Evolutionary conservation across 2,888 invertebrate species (phyloP).

Genomic region (Maniola hyperantus): DNA sequence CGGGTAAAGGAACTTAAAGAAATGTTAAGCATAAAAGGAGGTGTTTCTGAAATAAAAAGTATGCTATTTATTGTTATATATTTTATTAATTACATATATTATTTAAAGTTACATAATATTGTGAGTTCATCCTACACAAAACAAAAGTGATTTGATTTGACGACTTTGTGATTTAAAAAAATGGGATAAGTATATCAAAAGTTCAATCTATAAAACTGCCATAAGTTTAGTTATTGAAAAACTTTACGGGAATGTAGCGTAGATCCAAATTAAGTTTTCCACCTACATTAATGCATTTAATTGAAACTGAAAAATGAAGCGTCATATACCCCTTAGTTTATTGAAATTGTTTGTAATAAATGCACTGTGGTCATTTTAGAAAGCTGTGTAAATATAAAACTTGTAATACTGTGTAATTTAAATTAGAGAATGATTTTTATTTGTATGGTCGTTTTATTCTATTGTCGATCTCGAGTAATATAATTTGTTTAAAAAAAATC

Average conservation of each 20-base stretch:
- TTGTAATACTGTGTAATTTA: constrained; percentile 59
- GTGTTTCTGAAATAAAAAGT: neutral
- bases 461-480: neutral
- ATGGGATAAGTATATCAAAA: no score
- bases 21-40: neutral
- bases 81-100: neutral
- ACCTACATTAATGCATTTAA: constrained; percentile 29
- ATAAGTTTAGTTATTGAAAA: neutral
- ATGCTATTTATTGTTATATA: neutral
- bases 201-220: constrained; percentile 3
- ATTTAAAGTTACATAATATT: neutral
- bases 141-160: neutral
- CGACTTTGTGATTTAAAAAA: neutral
- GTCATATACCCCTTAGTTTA: neutral
- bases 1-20: neutral
- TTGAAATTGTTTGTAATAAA: constrained; percentile 24
- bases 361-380: constrained; percentile 50
- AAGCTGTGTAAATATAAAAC: constrained; percentile 70
- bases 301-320: constrained; percentile 8
- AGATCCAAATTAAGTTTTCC: constrained; percentile 12
- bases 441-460: constrained; percentile 52
- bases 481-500: neutral
- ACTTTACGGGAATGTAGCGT: neutral
- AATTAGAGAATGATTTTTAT: constrained; percentile 71
- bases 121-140: neutral